These are phyloP conservation scores for Flabesymbios commensalis DNA, from an alignment of 2,888 invertebrate genomes.

Conservation along the genomic window DNA sequence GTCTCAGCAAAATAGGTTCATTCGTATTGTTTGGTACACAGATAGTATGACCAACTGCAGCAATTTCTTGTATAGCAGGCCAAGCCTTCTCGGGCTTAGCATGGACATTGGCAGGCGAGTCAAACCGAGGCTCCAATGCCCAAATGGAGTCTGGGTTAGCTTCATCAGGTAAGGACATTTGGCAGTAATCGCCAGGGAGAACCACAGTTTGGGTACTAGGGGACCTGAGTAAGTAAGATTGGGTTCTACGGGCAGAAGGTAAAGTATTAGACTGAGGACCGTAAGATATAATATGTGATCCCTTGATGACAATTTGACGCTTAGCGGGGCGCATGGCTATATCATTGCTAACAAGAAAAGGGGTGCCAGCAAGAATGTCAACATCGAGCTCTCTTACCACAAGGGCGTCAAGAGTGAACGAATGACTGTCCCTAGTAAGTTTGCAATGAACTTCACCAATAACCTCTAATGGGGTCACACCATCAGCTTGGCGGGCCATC, in stretches of 20 bases:
- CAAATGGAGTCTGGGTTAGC: too few relatives aligned
- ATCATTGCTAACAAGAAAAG: background rate
- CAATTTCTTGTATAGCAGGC: too few relatives aligned
- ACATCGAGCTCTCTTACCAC: constrained; percentile 1
- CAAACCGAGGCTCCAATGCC: too few relatives aligned
- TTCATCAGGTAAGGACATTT: too few relatives aligned
- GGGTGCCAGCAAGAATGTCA: background rate
- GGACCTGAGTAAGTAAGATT: background rate
- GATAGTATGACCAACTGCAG: too few relatives aligned
- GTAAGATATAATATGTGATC: constrained; percentile 1
- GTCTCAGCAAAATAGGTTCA: too few relatives aligned
- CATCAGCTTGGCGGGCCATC: background rate
- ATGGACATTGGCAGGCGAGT: too few relatives aligned
- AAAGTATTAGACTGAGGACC: background rate
- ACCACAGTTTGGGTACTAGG: background rate
- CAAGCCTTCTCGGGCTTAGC: too few relatives aligned
- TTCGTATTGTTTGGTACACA: too few relatives aligned
- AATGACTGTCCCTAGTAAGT: background rate
- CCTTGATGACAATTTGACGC: constrained; percentile 1
- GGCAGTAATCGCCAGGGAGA: constrained; percentile 3
- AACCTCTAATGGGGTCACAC: background rate
- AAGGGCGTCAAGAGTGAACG: background rate
- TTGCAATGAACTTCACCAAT: background rate
- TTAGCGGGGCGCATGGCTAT: background rate
- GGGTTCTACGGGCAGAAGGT: background rate